Conservation (phyloP, 1,140 invertebrate species). For the Drosophila carrolli region DNA sequence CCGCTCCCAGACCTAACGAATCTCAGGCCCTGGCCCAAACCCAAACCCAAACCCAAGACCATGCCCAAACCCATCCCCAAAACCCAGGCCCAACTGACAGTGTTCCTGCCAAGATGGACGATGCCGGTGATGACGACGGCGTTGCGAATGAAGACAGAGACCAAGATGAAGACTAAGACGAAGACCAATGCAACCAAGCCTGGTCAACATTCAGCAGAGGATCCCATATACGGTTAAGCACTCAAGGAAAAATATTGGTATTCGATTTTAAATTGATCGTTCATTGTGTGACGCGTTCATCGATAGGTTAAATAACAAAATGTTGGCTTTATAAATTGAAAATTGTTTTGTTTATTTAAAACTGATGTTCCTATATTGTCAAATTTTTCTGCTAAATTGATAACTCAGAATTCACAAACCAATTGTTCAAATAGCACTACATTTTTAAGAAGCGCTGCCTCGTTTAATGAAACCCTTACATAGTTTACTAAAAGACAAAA, state of each 20-base stretch:
- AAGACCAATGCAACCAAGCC: slow-evolving; percentile 67
- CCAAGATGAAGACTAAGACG: slow-evolving; percentile 43
- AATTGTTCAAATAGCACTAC: too few species aligned
- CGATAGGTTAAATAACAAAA: too few species aligned
- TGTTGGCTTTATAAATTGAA: too few species aligned
- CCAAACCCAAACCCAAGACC: slow-evolving; percentile 13
- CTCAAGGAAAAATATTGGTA: slow-evolving; percentile 15
- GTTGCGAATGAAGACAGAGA: slow-evolving; percentile 27
- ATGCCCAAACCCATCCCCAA: slow-evolving; percentile 26
- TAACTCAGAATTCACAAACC: too few species aligned
- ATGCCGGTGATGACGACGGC: slow-evolving; percentile 44
- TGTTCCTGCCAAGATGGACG: slow-evolving; percentile 75
- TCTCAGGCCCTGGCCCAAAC: slow-evolving; percentile 31
- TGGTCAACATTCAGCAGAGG: slow-evolving; percentile 44
- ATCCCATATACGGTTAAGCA: slow-evolving; percentile 22
- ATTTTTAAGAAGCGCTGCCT: too few species aligned
- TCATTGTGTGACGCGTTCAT: too few species aligned
- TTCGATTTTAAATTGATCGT: neutral
- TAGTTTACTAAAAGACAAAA: too few species aligned
- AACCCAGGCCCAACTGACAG: slow-evolving; percentile 51
- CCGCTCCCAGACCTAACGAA: slow-evolving; percentile 76
- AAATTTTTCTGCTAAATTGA: too few species aligned
- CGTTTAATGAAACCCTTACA: too few species aligned
- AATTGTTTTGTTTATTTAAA: too few species aligned
- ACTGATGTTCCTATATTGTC: too few species aligned